phyloP scores from a whole-genome alignment of 2,888 invertebrate genomes.

The Pseudanteris insignis region DNA sequence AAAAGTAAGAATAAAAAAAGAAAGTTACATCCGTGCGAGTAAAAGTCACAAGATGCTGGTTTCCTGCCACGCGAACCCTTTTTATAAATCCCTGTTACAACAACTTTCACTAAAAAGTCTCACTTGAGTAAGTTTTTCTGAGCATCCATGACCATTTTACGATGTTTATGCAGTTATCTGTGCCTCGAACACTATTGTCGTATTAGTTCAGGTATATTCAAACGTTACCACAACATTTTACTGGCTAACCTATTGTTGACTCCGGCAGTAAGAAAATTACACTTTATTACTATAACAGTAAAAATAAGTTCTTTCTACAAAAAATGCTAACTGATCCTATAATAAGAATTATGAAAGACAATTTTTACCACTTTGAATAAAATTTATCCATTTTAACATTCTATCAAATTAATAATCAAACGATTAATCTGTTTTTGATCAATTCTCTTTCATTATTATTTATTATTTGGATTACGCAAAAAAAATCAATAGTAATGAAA shows the following conservation, averaged over 20 bases:
- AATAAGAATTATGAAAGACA: too few relatives aligned
- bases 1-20: conserved; percentile 48
- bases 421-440: too few relatives aligned
- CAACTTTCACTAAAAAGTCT: conserved; percentile 55
- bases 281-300: too few relatives aligned
- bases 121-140: conserved; percentile 56
- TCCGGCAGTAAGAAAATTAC: conserved; percentile 13
- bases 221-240: conserved; percentile 22
- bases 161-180: conserved; percentile 56
- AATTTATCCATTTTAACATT: too few relatives aligned
- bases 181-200: conserved; percentile 20
- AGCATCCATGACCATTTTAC: conserved; percentile 56
- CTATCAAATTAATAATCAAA: too few relatives aligned
- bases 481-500: too few relatives aligned
- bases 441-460: too few relatives aligned
- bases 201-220: conserved; percentile 32
- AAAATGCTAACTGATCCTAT: too few relatives aligned
- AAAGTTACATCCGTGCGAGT: conserved; percentile 51
- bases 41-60: conserved; percentile 46
- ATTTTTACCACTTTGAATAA: too few relatives aligned
- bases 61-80: conserved; percentile 54
- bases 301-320: too few relatives aligned
- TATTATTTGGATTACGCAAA: too few relatives aligned
- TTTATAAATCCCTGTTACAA: conserved; percentile 44
- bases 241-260: conserved; percentile 30